Conservation (phyloP, 1,140 invertebrate genomes). For the Dolichoris vasculosae region DNA sequence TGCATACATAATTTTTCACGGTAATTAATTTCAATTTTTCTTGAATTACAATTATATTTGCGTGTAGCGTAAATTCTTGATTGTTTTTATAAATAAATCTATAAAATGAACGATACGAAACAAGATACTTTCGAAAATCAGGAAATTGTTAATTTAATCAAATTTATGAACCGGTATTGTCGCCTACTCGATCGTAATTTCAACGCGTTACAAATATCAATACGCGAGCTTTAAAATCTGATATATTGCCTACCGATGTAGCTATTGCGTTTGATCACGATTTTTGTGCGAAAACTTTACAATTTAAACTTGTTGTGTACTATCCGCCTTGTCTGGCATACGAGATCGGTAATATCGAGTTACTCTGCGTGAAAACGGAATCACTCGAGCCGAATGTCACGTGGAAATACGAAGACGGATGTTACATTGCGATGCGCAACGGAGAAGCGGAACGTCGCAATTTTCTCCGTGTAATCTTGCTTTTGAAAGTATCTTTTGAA, state of each 20-base stretch:
- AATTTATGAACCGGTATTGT: no score
- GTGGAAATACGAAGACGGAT: slow-evolving; percentile 86
- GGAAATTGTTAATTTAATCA: no score
- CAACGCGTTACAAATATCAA: background rate
- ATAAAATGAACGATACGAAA: no score
- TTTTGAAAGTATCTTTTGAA: background rate
- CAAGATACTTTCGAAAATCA: no score
- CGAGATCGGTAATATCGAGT: slow-evolving; percentile 84
- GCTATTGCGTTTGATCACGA: background rate
- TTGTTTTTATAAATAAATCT: no score
- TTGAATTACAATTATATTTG: no score
- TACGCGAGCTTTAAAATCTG: background rate
- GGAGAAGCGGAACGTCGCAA: slow-evolving; percentile 77
- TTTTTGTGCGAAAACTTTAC: background rate
- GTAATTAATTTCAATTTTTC: no score
- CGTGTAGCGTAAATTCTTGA: no score
- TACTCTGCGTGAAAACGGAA: slow-evolving; percentile 86
- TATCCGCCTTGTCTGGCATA: slow-evolving; percentile 54
- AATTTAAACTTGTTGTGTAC: background rate
- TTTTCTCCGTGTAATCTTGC: background rate
- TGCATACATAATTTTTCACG: no score
- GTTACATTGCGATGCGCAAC: slow-evolving; percentile 83
- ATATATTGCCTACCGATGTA: background rate
- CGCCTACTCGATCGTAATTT: no score
- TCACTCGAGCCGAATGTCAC: slow-evolving; percentile 84